Conservation (phyloP, 2,888 invertebrate species). For the Mystacides longicornis region DNA sequence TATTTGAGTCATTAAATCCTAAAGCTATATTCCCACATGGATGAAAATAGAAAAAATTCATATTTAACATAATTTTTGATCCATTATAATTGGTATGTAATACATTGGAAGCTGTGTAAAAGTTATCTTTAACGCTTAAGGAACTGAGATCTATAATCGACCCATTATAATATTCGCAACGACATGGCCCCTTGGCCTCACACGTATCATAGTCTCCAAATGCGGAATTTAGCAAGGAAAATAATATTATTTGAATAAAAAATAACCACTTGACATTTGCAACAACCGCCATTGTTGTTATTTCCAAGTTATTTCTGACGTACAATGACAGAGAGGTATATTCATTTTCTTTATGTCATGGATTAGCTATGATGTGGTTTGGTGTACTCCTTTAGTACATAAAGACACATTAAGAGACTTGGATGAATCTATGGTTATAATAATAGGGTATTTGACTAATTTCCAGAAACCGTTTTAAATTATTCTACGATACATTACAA, state of each 20-base stretch:
- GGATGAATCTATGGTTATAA: too few relatives aligned
- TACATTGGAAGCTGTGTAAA: constrained; percentile 33
- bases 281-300: constrained; percentile 14
- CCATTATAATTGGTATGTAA: too few relatives aligned
- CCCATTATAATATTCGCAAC: constrained; percentile 40
- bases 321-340: too few relatives aligned
- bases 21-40: constrained; percentile 37
- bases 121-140: constrained; percentile 29
- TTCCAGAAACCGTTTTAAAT: too few relatives aligned
- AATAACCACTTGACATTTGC: constrained; percentile 10
- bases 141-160: constrained; percentile 42
- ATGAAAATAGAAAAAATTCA: constrained; percentile 41
- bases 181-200: constrained; percentile 37
- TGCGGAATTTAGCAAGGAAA: constrained; percentile 2
- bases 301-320: too few relatives aligned
- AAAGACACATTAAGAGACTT: too few relatives aligned
- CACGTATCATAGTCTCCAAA: constrained; percentile 29
- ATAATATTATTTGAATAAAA: constrained; percentile 11
- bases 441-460: too few relatives aligned
- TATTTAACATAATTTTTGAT: too few relatives aligned
- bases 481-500: too few relatives aligned
- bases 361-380: too few relatives aligned
- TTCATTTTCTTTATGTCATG: too few relatives aligned
- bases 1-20: constrained; percentile 30
- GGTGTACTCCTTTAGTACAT: too few relatives aligned